phyloP scores from a whole-genome alignment of 2,113 vertebrate genomes.

The Trachemys scripta region DNA sequence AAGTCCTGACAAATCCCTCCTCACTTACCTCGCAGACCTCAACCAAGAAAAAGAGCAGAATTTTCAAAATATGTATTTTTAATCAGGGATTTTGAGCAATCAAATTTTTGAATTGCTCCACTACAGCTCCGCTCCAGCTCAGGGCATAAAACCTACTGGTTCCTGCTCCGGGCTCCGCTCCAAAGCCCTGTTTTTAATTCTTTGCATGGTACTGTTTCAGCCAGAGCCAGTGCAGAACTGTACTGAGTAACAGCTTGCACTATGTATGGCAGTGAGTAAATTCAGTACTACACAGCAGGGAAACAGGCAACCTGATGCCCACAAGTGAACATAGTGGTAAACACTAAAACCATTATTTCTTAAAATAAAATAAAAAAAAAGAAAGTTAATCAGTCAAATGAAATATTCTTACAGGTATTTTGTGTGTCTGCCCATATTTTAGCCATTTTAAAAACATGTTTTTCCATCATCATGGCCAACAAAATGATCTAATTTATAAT shows the following conservation, averaged over 20 bases:
- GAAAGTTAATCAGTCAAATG: not conserved
- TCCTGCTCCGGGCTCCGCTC: no score
- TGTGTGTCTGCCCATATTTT: accelerated
- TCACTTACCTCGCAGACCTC: not conserved
- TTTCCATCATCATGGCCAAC: not conserved
- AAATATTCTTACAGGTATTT: slow-evolving; percentile 26
- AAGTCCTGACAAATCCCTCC: not conserved
- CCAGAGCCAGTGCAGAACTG: not conserved
- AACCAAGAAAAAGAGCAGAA: not conserved
- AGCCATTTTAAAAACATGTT: not conserved
- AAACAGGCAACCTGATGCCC: not conserved
- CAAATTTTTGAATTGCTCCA: no score
- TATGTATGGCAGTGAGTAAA: not conserved
- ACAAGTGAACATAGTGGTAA: not conserved
- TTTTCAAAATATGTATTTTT: not conserved
- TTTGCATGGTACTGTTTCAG: not conserved
- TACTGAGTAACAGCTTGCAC: not conserved
- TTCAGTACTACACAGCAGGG: not conserved
- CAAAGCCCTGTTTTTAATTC: not conserved
- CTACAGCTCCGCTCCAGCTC: no score
- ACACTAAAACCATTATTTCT: not conserved
- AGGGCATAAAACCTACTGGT: no score
- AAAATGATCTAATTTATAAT: not conserved
- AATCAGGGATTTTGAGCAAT: not conserved
- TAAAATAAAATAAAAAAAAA: not conserved